Percentiles rank a stretch among this genome's conserved stretches.
Evolutionary conservation across 2,113 vertebrate species (phyloP).

Genomic region (Myotis brandtii): DNA sequence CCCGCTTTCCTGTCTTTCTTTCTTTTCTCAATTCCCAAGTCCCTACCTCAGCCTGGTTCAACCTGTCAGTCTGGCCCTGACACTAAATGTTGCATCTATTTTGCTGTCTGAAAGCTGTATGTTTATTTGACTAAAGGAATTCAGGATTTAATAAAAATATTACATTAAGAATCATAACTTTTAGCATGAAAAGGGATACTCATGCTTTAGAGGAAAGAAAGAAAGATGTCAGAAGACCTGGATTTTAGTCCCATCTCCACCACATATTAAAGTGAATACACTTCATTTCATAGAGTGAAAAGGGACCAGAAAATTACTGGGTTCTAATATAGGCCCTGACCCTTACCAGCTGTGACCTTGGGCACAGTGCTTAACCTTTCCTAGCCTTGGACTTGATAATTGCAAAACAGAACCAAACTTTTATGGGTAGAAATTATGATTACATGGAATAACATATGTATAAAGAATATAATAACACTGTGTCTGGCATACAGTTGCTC

Average conservation of each 20-base stretch:
- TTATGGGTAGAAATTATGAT: not conserved
- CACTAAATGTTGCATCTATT: not conserved
- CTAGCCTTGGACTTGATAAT: not conserved
- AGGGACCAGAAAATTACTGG: not conserved
- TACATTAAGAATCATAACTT: conserved; percentile 16
- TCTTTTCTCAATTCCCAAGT: no score
- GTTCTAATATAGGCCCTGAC: not conserved
- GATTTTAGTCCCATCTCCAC: not conserved
- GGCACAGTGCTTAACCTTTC: not conserved
- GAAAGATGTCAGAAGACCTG: not conserved
- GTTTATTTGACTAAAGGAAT: conserved; percentile 42
- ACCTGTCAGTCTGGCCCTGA: no score
- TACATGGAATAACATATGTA: not conserved
- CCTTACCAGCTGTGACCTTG: not conserved
- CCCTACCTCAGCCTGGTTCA: no score
- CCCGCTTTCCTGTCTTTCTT: no score
- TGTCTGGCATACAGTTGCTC: not conserved
- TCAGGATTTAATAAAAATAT: not conserved
- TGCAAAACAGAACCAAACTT: not conserved
- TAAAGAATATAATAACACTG: not conserved
- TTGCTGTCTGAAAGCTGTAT: conserved; percentile 21
- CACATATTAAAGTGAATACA: not conserved
- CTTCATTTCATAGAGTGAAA: not conserved
- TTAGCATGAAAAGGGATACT: not conserved
- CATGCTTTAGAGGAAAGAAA: not conserved